Conservation (phyloP, 2,797 vertebrate species). For the Notoglanidium macrostoma region DNA sequence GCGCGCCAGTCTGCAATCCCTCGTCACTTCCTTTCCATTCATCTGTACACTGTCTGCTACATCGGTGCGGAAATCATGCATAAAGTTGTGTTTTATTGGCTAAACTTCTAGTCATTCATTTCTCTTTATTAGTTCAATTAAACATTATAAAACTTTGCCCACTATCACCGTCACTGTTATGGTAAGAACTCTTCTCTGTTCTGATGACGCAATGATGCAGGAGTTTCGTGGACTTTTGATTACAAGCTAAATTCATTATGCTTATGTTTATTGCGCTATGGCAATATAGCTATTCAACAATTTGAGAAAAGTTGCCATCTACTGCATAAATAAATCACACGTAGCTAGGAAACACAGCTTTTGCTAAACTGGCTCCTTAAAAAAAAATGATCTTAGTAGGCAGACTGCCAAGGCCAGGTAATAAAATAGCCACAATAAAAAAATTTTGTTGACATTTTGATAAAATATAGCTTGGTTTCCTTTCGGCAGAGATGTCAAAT, state of each 20-base stretch:
- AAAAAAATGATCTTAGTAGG: too few relatives aligned
- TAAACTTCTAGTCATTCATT: not conserved
- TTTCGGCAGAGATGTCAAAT: too few relatives aligned
- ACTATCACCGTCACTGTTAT: not conserved
- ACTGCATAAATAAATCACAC: not conserved
- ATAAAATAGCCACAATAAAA: not conserved
- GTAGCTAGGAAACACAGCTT: not conserved
- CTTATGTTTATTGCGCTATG: not conserved
- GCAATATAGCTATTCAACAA: not conserved
- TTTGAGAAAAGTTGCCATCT: not conserved
- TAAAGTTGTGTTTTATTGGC: not conserved
- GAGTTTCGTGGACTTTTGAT: not conserved
- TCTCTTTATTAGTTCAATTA: not conserved
- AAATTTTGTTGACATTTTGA: not conserved
- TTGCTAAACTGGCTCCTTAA: not conserved
- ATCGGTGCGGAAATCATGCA: not conserved
- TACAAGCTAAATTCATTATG: not conserved
- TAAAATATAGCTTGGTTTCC: not conserved
- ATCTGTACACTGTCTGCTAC: not conserved
- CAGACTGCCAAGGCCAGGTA: not conserved
- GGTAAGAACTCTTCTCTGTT: too few relatives aligned
- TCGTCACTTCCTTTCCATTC: not conserved
- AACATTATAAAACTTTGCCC: not conserved
- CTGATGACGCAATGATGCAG: not conserved
- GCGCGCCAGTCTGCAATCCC: too few relatives aligned